These are phyloP conservation scores for Alethe diademata DNA, from an alignment of 2,113 vertebrate genomes.

Conservation along the genomic window DNA sequence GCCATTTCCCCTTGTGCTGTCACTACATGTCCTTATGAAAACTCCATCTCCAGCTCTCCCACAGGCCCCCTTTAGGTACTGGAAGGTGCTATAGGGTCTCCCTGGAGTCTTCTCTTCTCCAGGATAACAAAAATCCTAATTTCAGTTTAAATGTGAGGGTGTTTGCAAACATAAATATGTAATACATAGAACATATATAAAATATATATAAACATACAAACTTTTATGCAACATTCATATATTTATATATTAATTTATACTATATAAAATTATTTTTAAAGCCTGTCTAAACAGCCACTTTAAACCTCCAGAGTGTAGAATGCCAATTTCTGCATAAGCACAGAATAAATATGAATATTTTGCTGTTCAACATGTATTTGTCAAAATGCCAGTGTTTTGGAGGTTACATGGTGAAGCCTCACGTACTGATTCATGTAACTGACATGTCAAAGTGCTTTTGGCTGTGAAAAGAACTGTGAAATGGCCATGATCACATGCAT, in stretches of 20 bases:
- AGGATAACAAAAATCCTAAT: background rate
- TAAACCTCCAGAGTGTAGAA: background rate
- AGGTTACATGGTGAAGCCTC: background rate
- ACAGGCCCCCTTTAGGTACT: background rate
- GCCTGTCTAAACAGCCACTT: background rate
- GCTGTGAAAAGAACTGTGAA: background rate
- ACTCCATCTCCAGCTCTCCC: background rate
- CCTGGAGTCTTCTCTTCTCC: background rate
- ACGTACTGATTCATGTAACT: background rate
- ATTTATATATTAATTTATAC: background rate
- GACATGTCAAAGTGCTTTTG: background rate
- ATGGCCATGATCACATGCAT: accelerated
- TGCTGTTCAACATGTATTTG: background rate
- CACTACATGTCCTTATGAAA: background rate
- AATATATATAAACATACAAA: background rate
- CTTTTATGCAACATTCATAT: background rate
- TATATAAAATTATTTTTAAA: background rate
- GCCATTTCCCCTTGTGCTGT: background rate
- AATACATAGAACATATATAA: background rate
- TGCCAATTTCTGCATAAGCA: background rate
- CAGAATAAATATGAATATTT: accelerated
- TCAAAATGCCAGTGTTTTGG: background rate
- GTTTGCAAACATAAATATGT: background rate
- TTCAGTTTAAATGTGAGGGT: background rate
- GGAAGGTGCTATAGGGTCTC: background rate